A percentile compares a stretch with the other conserved stretches of the same genome.
phyloP scores from a whole-genome alignment of 2,113 vertebrate genomes.

The Diadophis punctatus region DNA sequence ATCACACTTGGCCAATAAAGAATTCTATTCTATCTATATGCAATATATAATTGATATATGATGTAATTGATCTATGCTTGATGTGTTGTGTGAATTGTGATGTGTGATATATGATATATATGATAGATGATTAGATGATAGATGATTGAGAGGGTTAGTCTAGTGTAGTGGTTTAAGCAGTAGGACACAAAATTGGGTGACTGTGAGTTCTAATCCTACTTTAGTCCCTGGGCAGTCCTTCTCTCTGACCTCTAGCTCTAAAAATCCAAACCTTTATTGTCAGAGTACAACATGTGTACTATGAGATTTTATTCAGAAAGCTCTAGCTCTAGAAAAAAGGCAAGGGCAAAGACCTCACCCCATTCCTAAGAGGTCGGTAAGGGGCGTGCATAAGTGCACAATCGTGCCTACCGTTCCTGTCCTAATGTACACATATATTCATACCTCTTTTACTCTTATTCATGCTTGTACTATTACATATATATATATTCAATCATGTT shows the following conservation, averaged over 20 bases:
- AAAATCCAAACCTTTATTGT: too few relatives aligned
- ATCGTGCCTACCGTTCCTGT: too few relatives aligned
- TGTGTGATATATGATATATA: not conserved
- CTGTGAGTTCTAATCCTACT: not conserved
- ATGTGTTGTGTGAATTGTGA: not conserved
- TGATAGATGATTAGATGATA: not conserved
- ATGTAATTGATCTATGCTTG: not conserved
- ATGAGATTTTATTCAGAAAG: not conserved
- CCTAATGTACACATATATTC: too few relatives aligned
- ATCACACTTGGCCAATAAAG: too few relatives aligned
- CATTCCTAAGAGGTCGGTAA: too few relatives aligned
- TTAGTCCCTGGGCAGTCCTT: not conserved
- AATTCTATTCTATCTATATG: too few relatives aligned
- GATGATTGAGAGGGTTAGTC: not conserved
- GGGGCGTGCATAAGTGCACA: too few relatives aligned
- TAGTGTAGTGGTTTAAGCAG: not conserved
- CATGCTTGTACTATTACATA: too few relatives aligned
- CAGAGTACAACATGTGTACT: too few relatives aligned
- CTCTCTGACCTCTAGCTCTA: not conserved
- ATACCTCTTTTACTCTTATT: too few relatives aligned
- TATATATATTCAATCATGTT: too few relatives aligned
- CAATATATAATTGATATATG: not conserved
- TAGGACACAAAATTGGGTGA: not conserved
- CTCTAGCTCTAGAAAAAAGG: not conserved
- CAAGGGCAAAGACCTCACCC: not conserved